Base-by-base conservation (phyloP, 35 echinoderm and acorn worm genomes). In the Holothuria glaberrima region DNA sequence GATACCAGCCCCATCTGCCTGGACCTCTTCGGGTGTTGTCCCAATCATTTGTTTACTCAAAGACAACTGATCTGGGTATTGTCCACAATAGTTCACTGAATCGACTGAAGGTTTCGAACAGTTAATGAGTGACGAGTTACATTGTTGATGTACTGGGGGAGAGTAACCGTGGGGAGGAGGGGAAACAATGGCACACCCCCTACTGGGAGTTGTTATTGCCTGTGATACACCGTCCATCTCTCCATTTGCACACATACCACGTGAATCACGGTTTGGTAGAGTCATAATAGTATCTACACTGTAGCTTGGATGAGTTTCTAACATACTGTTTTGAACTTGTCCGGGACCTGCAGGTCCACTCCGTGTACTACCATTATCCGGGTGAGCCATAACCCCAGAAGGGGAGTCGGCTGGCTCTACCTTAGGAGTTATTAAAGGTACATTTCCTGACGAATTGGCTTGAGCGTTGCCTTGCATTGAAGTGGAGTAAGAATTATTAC, bases 11-110 rank as follows among this genome's bases (percentile, higher is more conserved):
- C 89, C 87, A 34, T 99, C 88, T 3, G 90, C 87, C 33, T 99
- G 97, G 30, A 99, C 80, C 57, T 99, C 97, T 58, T 99, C 97
- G 12, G 97, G 97, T 64, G 97, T 99, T 17, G 97, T 91, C 5
- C 93, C 97, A 32, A 99, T 99, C 97, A 99, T 99, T 50, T 99
- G 97, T 70, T 99, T 99, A 25, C 96, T 93, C 67, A 93, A 90
- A 6, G 72, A 69, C 86, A 91, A 92, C 35, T 91, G 90, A 38
- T 97, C 91, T 57, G 89, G 94, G 91, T 86, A 94, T 58, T 61
- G 68, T 52, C 62, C 87, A 58, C 68, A 70, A 41, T 92, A 89
- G 58, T 92, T 92, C 36, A 89, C 59, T 65, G 76, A 70, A 94
- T 86, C 92, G 38, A 69, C 34, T 28, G 73, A 76, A 30, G 62